These are phyloP conservation scores for Rhombomys opimus DNA, from an alignment of 2,113 vertebrate genomes.

Conservation along the genomic window DNA sequence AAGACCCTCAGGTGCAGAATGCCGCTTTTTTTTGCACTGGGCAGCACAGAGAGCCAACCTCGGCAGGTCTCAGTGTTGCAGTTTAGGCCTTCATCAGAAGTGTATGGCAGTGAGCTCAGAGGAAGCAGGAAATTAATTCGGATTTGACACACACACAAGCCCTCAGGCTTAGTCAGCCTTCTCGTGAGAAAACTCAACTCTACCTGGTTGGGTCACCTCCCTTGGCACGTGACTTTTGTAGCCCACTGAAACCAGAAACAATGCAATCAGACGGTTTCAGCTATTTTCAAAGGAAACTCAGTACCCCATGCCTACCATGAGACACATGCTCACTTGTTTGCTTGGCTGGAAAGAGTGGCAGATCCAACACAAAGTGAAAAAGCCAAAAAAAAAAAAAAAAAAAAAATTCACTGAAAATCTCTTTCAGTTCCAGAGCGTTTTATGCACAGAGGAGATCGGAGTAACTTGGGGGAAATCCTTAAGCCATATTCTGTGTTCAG, in stretches of 20 bases:
- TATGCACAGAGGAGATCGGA: neutral
- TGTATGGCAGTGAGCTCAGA: constrained; percentile 34
- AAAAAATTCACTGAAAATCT: neutral
- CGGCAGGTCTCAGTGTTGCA: constrained; percentile 65
- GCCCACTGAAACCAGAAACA: constrained; percentile 71
- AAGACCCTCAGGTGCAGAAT: neutral
- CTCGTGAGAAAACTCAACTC: constrained; percentile 79
- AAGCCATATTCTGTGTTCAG: neutral
- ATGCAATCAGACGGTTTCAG: constrained; percentile 71
- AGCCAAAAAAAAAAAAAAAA: neutral
- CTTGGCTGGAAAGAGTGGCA: neutral
- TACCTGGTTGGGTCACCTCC: constrained; percentile 74
- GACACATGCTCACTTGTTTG: neutral
- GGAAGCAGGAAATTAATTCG: constrained; percentile 73
- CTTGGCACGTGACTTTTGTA: constrained; percentile 73
- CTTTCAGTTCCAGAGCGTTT: constrained; percentile 38
- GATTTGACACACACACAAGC: constrained; percentile 82
- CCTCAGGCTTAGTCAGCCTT: constrained; percentile 70
- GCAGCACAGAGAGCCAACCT: constrained; percentile 37
- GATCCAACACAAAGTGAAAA: constrained; percentile 3
- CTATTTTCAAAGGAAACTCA: constrained; percentile 49
- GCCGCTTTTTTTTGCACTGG: constrained; percentile 38
- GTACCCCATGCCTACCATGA: neutral
- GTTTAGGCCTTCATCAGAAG: constrained; percentile 68
- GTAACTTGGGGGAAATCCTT: neutral